Conservation (phyloP, 2,888 invertebrate species). For the Panopea generosa region DNA sequence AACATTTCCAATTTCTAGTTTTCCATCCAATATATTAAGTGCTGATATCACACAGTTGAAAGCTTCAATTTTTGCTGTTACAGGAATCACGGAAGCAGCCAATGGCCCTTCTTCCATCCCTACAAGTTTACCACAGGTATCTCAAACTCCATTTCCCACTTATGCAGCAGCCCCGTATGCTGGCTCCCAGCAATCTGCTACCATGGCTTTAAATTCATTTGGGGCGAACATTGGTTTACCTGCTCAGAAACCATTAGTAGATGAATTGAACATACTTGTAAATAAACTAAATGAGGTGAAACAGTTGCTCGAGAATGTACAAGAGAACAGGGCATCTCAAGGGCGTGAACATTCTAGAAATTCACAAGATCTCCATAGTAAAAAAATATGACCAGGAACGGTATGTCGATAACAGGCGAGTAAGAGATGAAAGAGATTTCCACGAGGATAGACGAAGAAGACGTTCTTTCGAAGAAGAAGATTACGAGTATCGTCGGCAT, state of each 20-base stretch:
- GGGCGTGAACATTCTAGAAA: not conserved
- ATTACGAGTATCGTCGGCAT: conserved; percentile 1
- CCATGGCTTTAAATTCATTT: no score
- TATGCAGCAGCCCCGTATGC: not conserved
- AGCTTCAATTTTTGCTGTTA: conserved; percentile 4
- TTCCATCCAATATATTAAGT: not conserved
- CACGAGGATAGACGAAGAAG: not conserved
- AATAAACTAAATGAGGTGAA: conserved; percentile 3
- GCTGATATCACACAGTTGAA: not conserved
- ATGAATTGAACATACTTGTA: not conserved
- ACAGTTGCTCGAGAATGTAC: not conserved
- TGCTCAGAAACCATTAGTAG: not conserved
- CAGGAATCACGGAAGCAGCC: conserved; percentile 1
- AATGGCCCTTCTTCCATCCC: not conserved
- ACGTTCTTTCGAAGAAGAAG: not conserved
- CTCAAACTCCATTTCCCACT: not conserved
- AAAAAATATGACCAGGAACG: not conserved
- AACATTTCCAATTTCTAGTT: not conserved
- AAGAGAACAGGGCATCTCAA: not conserved
- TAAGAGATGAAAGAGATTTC: not conserved
- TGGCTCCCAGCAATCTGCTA: not conserved
- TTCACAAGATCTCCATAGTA: not conserved
- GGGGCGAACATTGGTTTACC: no score
- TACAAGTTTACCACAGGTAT: no score
- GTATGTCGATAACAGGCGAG: not conserved